Base-by-base conservation (phyloP, 2,888 invertebrate genomes). In the Myopa testacea region DNA sequence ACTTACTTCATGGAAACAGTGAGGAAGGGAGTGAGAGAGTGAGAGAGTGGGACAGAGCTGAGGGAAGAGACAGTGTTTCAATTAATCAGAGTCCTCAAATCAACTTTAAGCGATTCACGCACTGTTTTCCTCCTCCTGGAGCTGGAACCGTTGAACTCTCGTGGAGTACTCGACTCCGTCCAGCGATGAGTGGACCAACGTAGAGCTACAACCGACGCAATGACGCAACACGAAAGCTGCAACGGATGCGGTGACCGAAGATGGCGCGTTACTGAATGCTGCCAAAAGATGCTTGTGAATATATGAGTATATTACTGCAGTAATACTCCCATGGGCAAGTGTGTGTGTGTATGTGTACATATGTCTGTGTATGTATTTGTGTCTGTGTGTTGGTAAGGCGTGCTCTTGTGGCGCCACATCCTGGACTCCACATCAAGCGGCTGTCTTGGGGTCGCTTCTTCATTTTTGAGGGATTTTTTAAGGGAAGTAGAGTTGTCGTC, bases 361-460 rank as follows among this genome's bases (percentile, higher is more conserved):
- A 26, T 26, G 45, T 45, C 45, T 45, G 45, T 45, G 10, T 45
- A 10, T 45, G 45, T 3, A 16, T 55, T 14, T 34, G 38, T 38
- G 58, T n/a, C 4, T n/a, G 52, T 45, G 19, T 40, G 16, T 40
- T 5, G 16, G 69, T 69, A 68, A n/a, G 37, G 69, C 37, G 67
- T 75, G 75, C 45, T 68, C 26, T 60, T 68, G 45, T 75, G 75
- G 75, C 75, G 75, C 75, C 75, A 75, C 75, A 75, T 63, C 14
- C 26, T 63, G 14, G 73, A 40, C 75, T 45, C 10, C 45, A 10
- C 45, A 10, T 45, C 6, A 45, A 45, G 45, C 10, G 1, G 45
- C 10, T 45, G 45, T 8, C 45, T 1, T 45, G 7, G 45, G 3
- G 45, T 10, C 45, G 45, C 3, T 19, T 26, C 62, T 26, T 62